Percentiles rank a stretch among this genome's conserved stretches.
Evolutionary conservation across 1,140 invertebrate species (phyloP).

Genomic region (Ips nitidus): DNA sequence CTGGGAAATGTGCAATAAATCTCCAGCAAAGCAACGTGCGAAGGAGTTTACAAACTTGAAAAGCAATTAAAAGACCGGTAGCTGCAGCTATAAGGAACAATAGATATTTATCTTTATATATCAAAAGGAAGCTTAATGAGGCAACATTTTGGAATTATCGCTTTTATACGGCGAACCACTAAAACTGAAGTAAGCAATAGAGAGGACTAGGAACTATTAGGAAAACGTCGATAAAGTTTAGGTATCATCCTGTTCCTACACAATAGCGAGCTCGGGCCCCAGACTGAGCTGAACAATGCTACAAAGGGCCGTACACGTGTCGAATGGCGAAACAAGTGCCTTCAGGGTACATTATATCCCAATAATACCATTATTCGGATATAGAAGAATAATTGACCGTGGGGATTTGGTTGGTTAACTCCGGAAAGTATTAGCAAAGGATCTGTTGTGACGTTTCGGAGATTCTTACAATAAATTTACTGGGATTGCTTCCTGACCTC

Average conservation of each 20-base stretch:
- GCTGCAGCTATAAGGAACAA: constrained; percentile 28
- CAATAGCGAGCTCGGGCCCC: neutral
- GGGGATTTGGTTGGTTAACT: constrained; percentile 32
- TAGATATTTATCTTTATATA: constrained; percentile 29
- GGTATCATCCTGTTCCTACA: constrained; percentile 17
- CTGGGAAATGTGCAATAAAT: constrained; percentile 31
- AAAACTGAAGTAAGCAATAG: neutral
- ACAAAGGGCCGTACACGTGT: constrained; percentile 24
- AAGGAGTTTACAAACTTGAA: constrained; percentile 34
- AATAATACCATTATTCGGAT: constrained; percentile 29
- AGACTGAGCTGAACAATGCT: constrained; percentile 10
- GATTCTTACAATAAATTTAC: neutral
- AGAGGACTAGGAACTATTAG: constrained; percentile 1
- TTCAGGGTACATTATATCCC: constrained; percentile 28
- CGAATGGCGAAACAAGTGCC: constrained; percentile 23
- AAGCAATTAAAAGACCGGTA: constrained; percentile 35
- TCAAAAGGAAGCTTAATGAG: constrained; percentile 22
- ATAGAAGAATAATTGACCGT: constrained; percentile 29
- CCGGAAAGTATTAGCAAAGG: constrained; percentile 31
- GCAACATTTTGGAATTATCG: constrained; percentile 14
- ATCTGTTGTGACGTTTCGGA: constrained; percentile 31
- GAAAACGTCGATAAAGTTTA: neutral
- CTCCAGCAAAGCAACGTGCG: constrained; percentile 15
- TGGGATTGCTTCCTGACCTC: too few species aligned
- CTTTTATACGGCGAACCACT: neutral